phyloP scores from a whole-genome alignment of 1,140 invertebrate genomes.

The Diprion similis region DNA sequence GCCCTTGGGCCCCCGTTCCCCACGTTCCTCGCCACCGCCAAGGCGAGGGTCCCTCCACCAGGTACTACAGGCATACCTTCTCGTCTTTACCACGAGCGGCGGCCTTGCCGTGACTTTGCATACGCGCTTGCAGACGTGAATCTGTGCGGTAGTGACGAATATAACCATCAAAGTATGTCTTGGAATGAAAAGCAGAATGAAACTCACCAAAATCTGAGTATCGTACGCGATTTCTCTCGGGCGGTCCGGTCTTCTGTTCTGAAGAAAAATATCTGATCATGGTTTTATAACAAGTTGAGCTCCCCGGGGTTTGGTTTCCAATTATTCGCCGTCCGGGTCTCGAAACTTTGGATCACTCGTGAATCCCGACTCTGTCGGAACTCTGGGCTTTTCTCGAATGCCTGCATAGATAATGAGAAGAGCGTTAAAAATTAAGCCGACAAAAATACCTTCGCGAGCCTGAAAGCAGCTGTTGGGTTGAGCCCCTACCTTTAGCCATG shows the following conservation, averaged over 20 bases:
- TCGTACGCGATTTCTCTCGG: not conserved
- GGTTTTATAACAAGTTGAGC: not conserved
- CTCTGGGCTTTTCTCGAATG: no score
- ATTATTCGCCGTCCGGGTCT: not conserved
- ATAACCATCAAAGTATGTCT: no score
- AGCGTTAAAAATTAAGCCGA: not conserved
- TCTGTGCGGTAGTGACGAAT: no score
- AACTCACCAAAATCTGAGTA: no score
- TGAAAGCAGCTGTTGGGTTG: no score
- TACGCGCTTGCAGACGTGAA: not conserved
- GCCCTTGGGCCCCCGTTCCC: conserved; percentile 28
- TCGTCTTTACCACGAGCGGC: not conserved
- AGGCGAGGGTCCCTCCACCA: conserved; percentile 1
- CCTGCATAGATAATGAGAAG: not conserved
- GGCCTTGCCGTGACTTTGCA: not conserved
- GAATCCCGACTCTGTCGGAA: not conserved
- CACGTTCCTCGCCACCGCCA: conserved; percentile 38
- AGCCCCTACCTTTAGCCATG: no score
- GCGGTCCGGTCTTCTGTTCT: not conserved
- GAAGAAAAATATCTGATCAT: not conserved
- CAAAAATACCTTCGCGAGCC: no score
- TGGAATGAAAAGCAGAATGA: no score
- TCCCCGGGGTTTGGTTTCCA: not conserved
- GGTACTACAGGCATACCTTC: conserved; percentile 9
- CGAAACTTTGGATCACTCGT: not conserved